Evolutionary conservation across 1,140 invertebrate species (phyloP), one percentile per base, ranked within the genome.

Genomic region (Diorhabda elongata): DNA sequence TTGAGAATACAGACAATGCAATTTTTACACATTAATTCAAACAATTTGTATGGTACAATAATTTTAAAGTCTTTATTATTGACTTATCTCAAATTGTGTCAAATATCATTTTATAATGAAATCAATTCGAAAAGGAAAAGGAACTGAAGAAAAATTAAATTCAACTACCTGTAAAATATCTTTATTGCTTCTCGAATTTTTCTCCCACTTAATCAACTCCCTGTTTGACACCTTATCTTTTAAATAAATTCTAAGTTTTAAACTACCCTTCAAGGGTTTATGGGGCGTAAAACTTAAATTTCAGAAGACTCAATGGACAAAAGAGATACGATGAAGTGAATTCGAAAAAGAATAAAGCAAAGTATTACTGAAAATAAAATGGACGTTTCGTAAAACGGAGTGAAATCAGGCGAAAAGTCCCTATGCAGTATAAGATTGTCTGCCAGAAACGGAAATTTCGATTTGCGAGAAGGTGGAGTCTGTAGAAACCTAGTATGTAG

Each of bases 261-360:
- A 52, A 52, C 6, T 52, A 52, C 47, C 47, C 47, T 52, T 52
- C 47, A 52, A n/a, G 47, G 47, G 47, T 52, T 52, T 52, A 52
- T 52, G n/a, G 47, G 47, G 47, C 47, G 47, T 52, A 52, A 52
- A 52, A 52, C 47, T 52, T 52, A 52, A 52, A 52, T 52, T 52
- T n/a, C 47, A 52, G 47, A 52, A 52, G 47, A 52, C 47, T 52
- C 47, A 52, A 52, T 52, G 47, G 47, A 52, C 47, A 52, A 52
- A 52, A 6, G 47, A 52, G 47, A 52, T 52, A 52, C 47, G 47
- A 3, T 52, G 47, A n/a, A 52, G n/a, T 6, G 47, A 52, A 52
- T 4, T 52, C 47, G 47, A 52, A 52, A 6, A 52, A 52, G n/a
- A 52, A 8, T 8, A 52, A 52, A 26, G 26, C 26, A 52, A 52